phyloP scores from a whole-genome alignment of 2,888 invertebrate species.

The Steinernema carpocapsae region DNA sequence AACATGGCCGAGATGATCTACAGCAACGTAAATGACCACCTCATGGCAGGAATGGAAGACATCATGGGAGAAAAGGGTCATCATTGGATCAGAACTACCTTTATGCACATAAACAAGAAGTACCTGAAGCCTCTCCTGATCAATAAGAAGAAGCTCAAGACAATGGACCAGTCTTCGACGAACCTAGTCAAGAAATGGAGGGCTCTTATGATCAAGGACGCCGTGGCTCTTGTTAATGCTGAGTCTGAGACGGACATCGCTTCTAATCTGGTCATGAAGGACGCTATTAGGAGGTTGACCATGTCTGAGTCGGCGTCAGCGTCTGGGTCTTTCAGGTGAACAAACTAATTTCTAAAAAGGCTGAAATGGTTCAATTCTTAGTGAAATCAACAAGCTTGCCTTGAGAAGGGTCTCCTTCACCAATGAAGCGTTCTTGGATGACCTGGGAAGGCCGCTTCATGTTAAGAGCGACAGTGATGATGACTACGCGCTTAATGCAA shows the following conservation, averaged over 20 bases:
- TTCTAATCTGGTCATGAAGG: conserved; percentile 12
- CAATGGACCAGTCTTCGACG: conserved; percentile 54
- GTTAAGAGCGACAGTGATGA: too few species aligned
- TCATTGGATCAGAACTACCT: conserved; percentile 65
- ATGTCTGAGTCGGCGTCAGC: neutral
- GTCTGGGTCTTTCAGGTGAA: conserved; percentile 1
- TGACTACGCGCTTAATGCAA: too few species aligned
- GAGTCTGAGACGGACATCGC: conserved; percentile 28
- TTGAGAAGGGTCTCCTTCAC: conserved; percentile 12
- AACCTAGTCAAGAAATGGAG: conserved; percentile 59
- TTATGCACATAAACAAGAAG: conserved; percentile 50
- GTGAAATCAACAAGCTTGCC: conserved; percentile 6
- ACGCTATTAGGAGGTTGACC: conserved; percentile 7
- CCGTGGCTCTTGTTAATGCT: conserved; percentile 44
- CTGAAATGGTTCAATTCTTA: neutral
- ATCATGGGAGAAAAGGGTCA: conserved; percentile 66
- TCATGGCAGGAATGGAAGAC: conserved; percentile 66
- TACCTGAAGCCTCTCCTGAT: conserved; percentile 54
- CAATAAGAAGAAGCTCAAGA: conserved; percentile 54
- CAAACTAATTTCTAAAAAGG: neutral
- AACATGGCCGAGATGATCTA: conserved; percentile 93
- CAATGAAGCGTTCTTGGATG: conserved; percentile 20
- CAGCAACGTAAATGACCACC: conserved; percentile 55
- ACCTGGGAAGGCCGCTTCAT: conserved; percentile 11
- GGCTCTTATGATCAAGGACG: conserved; percentile 49